Evolutionary conservation across 2,888 invertebrate genomes (phyloP).

Genomic region (Leucoptera coffeella): DNA sequence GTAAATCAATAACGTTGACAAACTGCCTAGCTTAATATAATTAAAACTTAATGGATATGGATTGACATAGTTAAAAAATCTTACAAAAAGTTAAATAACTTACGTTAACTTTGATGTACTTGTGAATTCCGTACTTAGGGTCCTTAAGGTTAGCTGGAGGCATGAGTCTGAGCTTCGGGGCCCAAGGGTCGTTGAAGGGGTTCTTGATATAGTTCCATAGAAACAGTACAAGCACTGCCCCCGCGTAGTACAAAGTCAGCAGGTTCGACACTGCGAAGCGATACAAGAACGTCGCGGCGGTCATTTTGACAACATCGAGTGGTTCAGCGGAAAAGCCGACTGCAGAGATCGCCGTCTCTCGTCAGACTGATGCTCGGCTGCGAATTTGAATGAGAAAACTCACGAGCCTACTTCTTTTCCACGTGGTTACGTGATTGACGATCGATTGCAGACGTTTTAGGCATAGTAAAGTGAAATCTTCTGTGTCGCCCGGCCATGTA

Average conservation of each 20-base stretch:
- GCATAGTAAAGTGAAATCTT: too few species aligned
- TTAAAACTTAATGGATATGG: too few species aligned
- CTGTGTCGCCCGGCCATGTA: too few species aligned
- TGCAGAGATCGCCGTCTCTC: background rate
- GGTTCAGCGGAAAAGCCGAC: background rate
- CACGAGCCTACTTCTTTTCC: too few species aligned
- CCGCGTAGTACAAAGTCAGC: slow-evolving; percentile 16
- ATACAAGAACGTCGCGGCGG: slow-evolving; percentile 10
- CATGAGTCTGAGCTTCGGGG: slow-evolving; percentile 24
- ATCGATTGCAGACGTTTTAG: too few species aligned
- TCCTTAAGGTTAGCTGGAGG: slow-evolving; percentile 41
- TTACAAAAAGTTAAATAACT: slow-evolving; percentile 16
- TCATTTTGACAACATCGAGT: slow-evolving; percentile 10
- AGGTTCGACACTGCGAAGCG: slow-evolving; percentile 15
- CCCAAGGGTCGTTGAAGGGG: slow-evolving; percentile 20
- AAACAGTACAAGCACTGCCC: slow-evolving; percentile 13
- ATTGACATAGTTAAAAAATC: too few species aligned
- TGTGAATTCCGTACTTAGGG: slow-evolving; percentile 45
- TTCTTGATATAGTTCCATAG: slow-evolving; percentile 20
- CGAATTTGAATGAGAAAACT: too few species aligned
- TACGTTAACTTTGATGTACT: slow-evolving; percentile 49
- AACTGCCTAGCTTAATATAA: too few species aligned
- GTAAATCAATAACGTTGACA: too few species aligned
- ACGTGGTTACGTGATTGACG: too few species aligned
- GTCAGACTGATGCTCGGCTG: background rate